Evolutionary conservation across 2,888 invertebrate genomes (phyloP).

Genomic region (Drosophila pseudotakahashii): DNA sequence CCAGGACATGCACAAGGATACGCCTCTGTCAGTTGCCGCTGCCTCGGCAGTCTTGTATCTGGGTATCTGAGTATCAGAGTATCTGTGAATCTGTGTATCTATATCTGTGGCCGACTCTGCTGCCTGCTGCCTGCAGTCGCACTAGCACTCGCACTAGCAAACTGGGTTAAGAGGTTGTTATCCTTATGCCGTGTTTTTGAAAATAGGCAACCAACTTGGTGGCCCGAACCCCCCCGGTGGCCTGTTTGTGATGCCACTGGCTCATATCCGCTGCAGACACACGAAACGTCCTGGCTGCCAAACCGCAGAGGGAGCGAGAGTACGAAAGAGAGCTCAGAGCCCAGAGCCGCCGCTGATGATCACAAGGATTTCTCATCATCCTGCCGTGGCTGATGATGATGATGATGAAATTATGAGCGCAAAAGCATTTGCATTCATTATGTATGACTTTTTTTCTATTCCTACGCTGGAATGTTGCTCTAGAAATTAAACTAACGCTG

Average conservation of each 20-base stretch:
- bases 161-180: constrained; percentile 80
- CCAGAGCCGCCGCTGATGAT: constrained; percentile 18
- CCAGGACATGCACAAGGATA: constrained; percentile 49
- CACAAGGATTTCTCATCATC: constrained; percentile 30
- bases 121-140: constrained; percentile 51
- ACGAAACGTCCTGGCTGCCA: constrained; percentile 75
- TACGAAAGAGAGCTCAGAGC: constrained; percentile 19
- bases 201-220: constrained; percentile 69
- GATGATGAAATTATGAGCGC: constrained; percentile 80
- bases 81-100: constrained; percentile 24
- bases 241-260: constrained; percentile 77
- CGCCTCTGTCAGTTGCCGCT: constrained; percentile 34
- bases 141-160: constrained; percentile 50
- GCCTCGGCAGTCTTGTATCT: constrained; percentile 19
- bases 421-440: constrained; percentile 80
- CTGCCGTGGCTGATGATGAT: constrained; percentile 5
- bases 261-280: constrained; percentile 78
- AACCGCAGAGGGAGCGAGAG: constrained; percentile 64
- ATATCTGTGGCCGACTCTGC: constrained; percentile 27
- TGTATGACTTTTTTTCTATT: constrained; percentile 57
- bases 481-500: constrained; percentile 80
- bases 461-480: constrained; percentile 42
- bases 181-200: constrained; percentile 80
- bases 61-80: constrained; percentile 1
- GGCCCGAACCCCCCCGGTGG: constrained; percentile 34